Evolutionary conservation across 2,888 invertebrate genomes (phyloP), one percentile per base, ranked within the genome.

Genomic region (Leptopilina syphax): DNA sequence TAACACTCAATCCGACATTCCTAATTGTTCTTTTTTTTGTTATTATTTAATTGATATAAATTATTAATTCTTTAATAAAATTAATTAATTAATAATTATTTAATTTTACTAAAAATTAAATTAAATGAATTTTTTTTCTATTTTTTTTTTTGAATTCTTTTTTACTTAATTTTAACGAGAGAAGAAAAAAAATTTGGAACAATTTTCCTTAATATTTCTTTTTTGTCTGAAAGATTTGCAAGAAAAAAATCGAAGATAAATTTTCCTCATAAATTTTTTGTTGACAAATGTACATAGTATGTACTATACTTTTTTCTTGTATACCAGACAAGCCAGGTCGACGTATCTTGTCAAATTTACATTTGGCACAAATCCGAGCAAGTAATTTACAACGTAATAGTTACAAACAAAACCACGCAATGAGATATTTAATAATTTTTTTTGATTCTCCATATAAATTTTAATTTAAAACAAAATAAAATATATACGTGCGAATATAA

Each of bases 341-440:
- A 73, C 34, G n/a, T 73, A 34, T 57, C 54, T n/a, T 73, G 73
- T 73, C 73, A 41, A 73, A 73, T n/a, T 73, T 34, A 57, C 54
- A 60, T 73, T 73, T 73, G 73, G 73, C 73, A 57, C 5, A 54
- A 34, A 34, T 73, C 73, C 73, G n/a, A 73, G 57, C 73, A 57
- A 54, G 57, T n/a, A 73, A 73, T 73, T 57, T 73, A 57, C 18
- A 73, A 57, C 54, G 54, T 4, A 57, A 73, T 73, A 73, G 73
- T 73, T 57, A 57, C 4, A 9, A 34, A 10, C 57, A 73, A 70
- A 57, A 57, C n/a, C 57, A 73, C n/a, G 34, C 34, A 73, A 57
- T 5, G 34, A 4, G 54, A 60, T 18, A 18, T 57, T 57, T 57
- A 73, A 73, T 57, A 57, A 57, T 57, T 50, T 73, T 54, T 41